These are phyloP conservation scores for Callionymus lyra DNA, from an alignment of 2,113 vertebrate genomes.

Conservation along the genomic window DNA sequence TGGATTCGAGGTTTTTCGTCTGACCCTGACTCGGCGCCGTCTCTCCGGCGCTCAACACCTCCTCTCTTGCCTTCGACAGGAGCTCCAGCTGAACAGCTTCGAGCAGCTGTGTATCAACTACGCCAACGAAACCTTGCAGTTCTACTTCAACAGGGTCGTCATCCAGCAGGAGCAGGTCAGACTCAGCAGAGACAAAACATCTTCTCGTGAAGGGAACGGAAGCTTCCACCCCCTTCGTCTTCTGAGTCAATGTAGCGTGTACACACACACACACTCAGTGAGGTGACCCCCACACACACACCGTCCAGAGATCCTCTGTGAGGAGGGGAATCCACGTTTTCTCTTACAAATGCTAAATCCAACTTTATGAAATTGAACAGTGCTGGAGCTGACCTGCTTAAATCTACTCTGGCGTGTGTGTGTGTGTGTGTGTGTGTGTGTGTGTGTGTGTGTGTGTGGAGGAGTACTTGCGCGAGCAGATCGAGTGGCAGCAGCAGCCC, in stretches of 20 bases:
- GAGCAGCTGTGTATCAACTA: slow-evolving; percentile 98
- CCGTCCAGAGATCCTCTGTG: no score
- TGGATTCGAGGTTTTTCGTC: slow-evolving; percentile 81
- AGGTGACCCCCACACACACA: no score
- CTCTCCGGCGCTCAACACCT: slow-evolving; percentile 1
- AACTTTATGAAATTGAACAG: no score
- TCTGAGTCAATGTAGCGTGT: no score
- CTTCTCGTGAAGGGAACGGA: no score
- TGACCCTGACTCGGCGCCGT: not conserved
- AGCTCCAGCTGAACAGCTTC: slow-evolving; percentile 82
- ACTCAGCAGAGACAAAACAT: slow-evolving; percentile 1
- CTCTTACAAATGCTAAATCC: no score
- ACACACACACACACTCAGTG: no score
- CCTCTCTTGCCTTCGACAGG: slow-evolving; percentile 39
- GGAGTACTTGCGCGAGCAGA: slow-evolving; percentile 89
- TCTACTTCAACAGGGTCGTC: slow-evolving; percentile 87
- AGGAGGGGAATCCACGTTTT: no score
- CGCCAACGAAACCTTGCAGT: slow-evolving; percentile 92
- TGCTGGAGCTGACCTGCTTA: no score
- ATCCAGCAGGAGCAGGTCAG: slow-evolving; percentile 94
- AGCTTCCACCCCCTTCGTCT: no score
- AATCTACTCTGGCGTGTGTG: no score
- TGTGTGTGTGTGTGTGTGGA: slow-evolving; percentile 70
- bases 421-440: no score
- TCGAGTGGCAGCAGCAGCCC: slow-evolving; percentile 81